Conservation (phyloP, 1,140 invertebrate species). For the Olivierus martensii region DNA sequence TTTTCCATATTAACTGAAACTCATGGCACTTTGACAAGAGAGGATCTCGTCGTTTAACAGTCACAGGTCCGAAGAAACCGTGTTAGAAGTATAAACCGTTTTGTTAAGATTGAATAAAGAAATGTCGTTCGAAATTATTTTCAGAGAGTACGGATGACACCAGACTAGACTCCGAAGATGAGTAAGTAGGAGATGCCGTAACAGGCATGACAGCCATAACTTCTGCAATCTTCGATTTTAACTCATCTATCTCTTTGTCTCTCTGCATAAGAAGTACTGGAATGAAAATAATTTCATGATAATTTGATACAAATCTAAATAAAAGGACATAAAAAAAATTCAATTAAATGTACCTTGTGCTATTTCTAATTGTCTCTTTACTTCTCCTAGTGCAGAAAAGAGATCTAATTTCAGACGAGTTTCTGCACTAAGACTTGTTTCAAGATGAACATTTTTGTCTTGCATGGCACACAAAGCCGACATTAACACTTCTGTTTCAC, state of each 20-base stretch:
- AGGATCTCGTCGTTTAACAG: too few relatives aligned
- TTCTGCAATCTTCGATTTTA: slow-evolving; percentile 81
- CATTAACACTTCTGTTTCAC: slow-evolving; percentile 62
- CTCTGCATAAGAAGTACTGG: slow-evolving; percentile 58
- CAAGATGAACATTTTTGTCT: slow-evolving; percentile 73
- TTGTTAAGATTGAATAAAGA: too few relatives aligned
- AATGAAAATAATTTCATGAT: slow-evolving; percentile 16
- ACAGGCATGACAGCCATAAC: slow-evolving; percentile 78
- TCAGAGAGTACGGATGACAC: too few relatives aligned
- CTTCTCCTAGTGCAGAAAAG: slow-evolving; percentile 88
- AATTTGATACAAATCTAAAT: too few relatives aligned
- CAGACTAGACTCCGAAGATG: not conserved
- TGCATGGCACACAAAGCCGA: slow-evolving; percentile 64
- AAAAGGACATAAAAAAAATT: too few relatives aligned
- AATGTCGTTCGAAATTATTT: too few relatives aligned
- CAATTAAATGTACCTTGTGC: slow-evolving; percentile 58
- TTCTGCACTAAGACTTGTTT: slow-evolving; percentile 86
- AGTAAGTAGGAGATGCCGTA: slow-evolving; percentile 20
- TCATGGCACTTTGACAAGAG: too few relatives aligned
- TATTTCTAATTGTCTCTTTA: slow-evolving; percentile 81
- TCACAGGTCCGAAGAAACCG: too few relatives aligned
- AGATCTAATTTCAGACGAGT: slow-evolving; percentile 91
- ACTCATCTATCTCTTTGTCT: slow-evolving; percentile 78
- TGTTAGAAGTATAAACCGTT: too few relatives aligned
- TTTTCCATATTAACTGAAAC: too few relatives aligned